A percentile compares a stretch with the other conserved stretches of the same genome.
phyloP scores from a whole-genome alignment of 2,888 invertebrate species.

The Trichopria drosophilae region DNA sequence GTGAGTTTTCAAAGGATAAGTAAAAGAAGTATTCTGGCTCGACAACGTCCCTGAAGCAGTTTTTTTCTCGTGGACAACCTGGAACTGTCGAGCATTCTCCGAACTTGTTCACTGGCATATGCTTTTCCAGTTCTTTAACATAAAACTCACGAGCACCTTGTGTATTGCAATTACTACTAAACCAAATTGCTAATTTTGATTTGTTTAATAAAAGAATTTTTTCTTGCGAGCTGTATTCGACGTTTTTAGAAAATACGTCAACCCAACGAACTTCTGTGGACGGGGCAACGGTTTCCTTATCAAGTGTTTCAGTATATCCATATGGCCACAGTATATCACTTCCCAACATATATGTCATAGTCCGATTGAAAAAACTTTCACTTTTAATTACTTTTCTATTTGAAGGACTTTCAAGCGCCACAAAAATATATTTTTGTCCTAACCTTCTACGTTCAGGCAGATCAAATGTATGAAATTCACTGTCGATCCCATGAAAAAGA shows the following conservation, averaged over 20 bases:
- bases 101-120: conserved; percentile 66
- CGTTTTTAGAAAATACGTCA: no score
- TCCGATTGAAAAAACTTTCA: conserved; percentile 62
- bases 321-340: conserved; percentile 62
- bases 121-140: conserved; percentile 60
- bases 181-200: conserved; percentile 63
- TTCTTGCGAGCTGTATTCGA: no score
- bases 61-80: conserved; percentile 50
- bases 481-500: conserved; percentile 60
- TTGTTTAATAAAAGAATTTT: conserved; percentile 45
- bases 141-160: conserved; percentile 58
- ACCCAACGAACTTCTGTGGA: no score
- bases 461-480: conserved; percentile 47
- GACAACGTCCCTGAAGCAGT: conserved; percentile 55
- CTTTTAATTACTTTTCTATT: conserved; percentile 39
- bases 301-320: no score
- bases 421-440: conserved; percentile 61
- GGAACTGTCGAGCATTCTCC: conserved; percentile 64
- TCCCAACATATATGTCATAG: conserved; percentile 63
- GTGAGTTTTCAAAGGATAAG: conserved; percentile 72
- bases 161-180: conserved; percentile 62
- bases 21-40: conserved; percentile 71
- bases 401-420: conserved; percentile 59
- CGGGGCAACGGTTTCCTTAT: no score
- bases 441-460: conserved; percentile 53